Conservation (phyloP, 2,113 vertebrate species). For the Pelusios castaneus region DNA sequence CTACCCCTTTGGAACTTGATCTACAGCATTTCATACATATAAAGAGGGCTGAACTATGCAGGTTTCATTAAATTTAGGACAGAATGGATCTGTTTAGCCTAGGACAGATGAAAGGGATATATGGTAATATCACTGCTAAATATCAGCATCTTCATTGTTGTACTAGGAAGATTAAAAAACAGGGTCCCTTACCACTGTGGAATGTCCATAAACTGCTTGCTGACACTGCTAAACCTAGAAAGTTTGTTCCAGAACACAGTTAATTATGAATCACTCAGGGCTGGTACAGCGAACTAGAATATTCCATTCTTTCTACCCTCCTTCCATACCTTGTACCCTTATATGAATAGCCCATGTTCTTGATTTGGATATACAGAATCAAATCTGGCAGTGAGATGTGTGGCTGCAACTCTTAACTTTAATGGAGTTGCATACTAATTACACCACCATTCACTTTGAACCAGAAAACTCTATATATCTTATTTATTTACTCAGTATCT, state of each 20-base stretch:
- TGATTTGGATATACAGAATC: constrained; percentile 60
- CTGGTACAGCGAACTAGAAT: constrained; percentile 20
- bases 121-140: background rate
- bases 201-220: background rate
- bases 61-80: constrained; percentile 16
- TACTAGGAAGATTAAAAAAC: background rate
- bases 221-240: background rate
- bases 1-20: background rate
- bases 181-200: no score
- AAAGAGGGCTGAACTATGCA: background rate
- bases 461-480: constrained; percentile 29
- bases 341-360: constrained; percentile 19
- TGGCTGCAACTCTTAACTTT: constrained; percentile 22
- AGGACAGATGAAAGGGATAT: no score
- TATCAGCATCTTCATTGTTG: background rate
- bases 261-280: constrained; percentile 28
- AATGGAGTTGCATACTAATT: constrained; percentile 51
- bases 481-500: constrained; percentile 41
- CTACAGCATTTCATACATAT: background rate
- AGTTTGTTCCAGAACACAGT: background rate
- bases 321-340: background rate
- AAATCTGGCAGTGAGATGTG: constrained; percentile 34
- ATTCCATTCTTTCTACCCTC: background rate
- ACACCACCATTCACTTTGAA: constrained; percentile 19
- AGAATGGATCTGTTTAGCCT: background rate